Percentiles rank a stretch among this genome's conserved stretches.
Conservation (phyloP, 2,113 vertebrate species). For the Agelaius tricolor region DNA sequence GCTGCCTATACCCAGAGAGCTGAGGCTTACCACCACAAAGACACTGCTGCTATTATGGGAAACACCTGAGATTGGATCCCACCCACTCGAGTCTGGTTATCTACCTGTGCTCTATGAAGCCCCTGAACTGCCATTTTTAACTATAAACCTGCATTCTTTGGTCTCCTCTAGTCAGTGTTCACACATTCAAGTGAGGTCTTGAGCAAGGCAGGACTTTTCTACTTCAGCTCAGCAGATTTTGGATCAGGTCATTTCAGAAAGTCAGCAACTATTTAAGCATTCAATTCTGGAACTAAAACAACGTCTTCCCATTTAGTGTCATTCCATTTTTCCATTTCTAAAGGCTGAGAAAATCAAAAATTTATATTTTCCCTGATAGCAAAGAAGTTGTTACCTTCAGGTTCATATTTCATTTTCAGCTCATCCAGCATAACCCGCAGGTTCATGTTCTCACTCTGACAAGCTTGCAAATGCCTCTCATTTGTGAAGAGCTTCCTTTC, state of each 20-base stretch:
- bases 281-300: not conserved
- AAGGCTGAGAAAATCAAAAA: not conserved
- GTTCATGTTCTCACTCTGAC: conserved; percentile 89
- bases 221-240: not conserved
- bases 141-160: not conserved
- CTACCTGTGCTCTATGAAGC: not conserved
- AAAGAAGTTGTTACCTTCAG: conserved; percentile 77
- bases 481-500: conserved; percentile 90
- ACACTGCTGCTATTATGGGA: not conserved
- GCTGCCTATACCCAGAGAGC: not conserved
- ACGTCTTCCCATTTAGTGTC: not conserved
- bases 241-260: not conserved
- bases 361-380: rapidly evolving
- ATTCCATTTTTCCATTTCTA: not conserved
- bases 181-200: not conserved
- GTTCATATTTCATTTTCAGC: conserved; percentile 89
- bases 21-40: not conserved
- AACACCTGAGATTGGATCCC: not conserved
- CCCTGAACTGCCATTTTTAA: not conserved
- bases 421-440: conserved; percentile 88
- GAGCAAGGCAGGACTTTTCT: not conserved
- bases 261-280: not conserved
- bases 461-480: conserved; percentile 85
- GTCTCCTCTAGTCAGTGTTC: not conserved
- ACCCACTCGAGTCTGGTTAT: too few relatives aligned